Evolutionary conservation across 2,113 vertebrate genomes (phyloP).

Genomic region (Himantopus leucocephalus): DNA sequence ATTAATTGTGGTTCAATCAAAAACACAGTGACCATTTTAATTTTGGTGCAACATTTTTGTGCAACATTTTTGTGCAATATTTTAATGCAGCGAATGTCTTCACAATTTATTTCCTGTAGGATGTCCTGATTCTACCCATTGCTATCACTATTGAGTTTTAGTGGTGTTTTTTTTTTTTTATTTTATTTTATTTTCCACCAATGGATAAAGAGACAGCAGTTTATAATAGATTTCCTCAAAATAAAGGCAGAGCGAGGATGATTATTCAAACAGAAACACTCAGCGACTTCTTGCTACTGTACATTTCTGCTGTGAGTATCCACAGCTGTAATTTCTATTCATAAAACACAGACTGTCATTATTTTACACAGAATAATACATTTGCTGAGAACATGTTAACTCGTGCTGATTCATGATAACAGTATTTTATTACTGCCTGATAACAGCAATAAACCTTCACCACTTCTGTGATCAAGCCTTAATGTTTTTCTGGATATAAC

Average conservation of each 20-base stretch:
- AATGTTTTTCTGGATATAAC: background rate
- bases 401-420: background rate
- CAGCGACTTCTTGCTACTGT: fast-evolving
- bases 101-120: background rate
- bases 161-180: background rate
- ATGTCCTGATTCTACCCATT: background rate
- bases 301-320: background rate
- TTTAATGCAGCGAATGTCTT: background rate
- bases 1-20: background rate
- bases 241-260: background rate
- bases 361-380: background rate
- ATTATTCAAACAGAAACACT: background rate
- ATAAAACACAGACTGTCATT: background rate
- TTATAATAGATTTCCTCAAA: background rate
- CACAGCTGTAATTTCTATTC: background rate
- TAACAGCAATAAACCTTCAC: background rate
- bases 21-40: background rate
- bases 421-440: background rate
- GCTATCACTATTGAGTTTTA: background rate
- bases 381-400: background rate
- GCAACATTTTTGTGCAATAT: background rate
- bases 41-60: background rate
- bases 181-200: background rate
- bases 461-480: background rate
- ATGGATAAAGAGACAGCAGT: background rate